phyloP scores from a whole-genome alignment of 2,888 invertebrate species.

The Deilephila elpenor region DNA sequence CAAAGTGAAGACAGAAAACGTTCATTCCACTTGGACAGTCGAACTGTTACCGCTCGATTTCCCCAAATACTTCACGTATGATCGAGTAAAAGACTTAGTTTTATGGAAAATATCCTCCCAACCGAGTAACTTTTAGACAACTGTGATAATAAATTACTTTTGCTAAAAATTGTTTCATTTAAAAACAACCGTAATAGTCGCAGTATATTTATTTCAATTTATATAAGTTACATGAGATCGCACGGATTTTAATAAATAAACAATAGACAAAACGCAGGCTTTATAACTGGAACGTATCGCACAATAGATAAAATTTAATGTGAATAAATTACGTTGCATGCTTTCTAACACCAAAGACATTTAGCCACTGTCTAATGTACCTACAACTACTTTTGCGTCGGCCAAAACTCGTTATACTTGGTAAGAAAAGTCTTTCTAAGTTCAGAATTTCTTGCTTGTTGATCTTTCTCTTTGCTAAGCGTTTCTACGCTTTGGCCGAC shows the following conservation, averaged over 20 bases:
- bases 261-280: conserved; percentile 44
- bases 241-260: conserved; percentile 53
- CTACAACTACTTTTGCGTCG: conserved; percentile 66
- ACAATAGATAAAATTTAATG: conserved; percentile 14
- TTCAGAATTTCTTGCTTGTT: conserved; percentile 86
- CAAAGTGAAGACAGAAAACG: conserved; percentile 74
- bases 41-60: conserved; percentile 88
- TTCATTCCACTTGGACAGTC: conserved; percentile 81
- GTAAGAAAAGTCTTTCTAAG: conserved; percentile 83
- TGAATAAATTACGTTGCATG: conserved; percentile 21
- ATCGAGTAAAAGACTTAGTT: conserved; percentile 90
- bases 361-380: background rate
- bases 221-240: conserved; percentile 1
- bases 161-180: background rate
- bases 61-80: conserved; percentile 92
- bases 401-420: conserved; percentile 80
- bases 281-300: conserved; percentile 19
- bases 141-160: conserved; percentile 52
- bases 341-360: conserved; percentile 11
- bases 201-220: conserved; percentile 54
- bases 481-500: conserved; percentile 84
- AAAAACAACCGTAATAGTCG: background rate
- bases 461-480: conserved; percentile 86
- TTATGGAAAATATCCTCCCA: conserved; percentile 87
- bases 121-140: conserved; percentile 43